Evolutionary conservation across 2,888 invertebrate species (phyloP).

Genomic region (Volucella inanis): DNA sequence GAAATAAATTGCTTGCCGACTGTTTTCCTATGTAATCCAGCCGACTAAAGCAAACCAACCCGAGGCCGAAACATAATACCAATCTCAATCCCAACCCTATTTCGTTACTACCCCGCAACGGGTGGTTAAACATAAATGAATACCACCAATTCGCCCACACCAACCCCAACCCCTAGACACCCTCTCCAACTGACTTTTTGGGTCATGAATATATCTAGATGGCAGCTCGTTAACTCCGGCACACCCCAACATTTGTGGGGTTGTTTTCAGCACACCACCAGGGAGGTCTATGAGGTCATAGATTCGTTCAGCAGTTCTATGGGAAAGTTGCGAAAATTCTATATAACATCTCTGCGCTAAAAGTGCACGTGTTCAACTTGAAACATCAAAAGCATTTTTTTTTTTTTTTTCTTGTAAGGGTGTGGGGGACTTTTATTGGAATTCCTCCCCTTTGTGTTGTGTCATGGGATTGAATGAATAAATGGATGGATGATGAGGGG

Average conservation of each 20-base stretch:
- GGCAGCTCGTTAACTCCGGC: conserved; percentile 81
- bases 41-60: conserved; percentile 68
- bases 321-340: conserved; percentile 5
- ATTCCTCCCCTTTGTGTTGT: conserved; percentile 57
- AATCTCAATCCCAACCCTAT: conserved; percentile 40
- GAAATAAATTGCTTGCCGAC: conserved; percentile 35
- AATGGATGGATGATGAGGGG: conserved; percentile 56
- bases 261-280: conserved; percentile 76
- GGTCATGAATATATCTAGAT: conserved; percentile 81
- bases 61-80: conserved; percentile 64
- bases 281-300: conserved; percentile 36
- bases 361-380: conserved; percentile 80
- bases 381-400: conserved; percentile 78
- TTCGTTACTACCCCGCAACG: conserved; percentile 23
- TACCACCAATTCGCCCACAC: conserved; percentile 67
- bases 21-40: conserved; percentile 59
- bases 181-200: conserved; percentile 68
- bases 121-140: conserved; percentile 70
- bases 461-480: conserved; percentile 28
- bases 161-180: conserved; percentile 37
- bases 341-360: conserved; percentile 77
- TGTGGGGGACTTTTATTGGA: conserved; percentile 70
- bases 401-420: neutral
- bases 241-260: conserved; percentile 81
- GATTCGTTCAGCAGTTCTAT: neutral